Conservation (phyloP, 2,113 vertebrate genomes). For the Scartelaos histophorus region DNA sequence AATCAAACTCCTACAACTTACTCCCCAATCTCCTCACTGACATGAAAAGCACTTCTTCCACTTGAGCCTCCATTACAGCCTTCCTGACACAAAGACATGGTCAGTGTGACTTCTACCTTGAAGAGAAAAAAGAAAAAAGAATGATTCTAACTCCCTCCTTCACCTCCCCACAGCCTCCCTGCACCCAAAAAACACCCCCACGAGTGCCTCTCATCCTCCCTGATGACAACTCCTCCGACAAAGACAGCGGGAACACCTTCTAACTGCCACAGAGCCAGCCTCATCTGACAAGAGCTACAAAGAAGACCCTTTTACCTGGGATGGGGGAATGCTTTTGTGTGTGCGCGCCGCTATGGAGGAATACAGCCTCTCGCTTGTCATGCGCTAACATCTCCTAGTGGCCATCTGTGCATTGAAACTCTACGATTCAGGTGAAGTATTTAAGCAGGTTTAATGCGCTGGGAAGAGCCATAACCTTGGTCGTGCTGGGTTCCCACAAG, state of each 20-base stretch:
- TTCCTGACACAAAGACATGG: slow-evolving; percentile 49
- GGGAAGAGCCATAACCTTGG: slow-evolving; percentile 64
- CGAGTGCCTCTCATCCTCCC: slow-evolving; percentile 23
- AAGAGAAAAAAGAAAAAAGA: slow-evolving; percentile 44
- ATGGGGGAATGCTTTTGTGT: slow-evolving; percentile 16
- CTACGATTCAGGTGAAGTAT: slow-evolving; percentile 52
- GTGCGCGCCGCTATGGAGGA: neutral
- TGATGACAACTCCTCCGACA: slow-evolving; percentile 44
- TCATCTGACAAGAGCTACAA: slow-evolving; percentile 33
- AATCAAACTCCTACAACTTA: neutral
- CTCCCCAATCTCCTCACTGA: neutral
- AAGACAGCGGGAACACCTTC: slow-evolving; percentile 46
- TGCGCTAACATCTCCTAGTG: slow-evolving; percentile 47
- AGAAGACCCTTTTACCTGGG: slow-evolving; percentile 16
- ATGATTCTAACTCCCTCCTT: slow-evolving; percentile 67
- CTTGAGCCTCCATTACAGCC: slow-evolving; percentile 16
- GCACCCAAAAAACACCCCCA: slow-evolving; percentile 35
- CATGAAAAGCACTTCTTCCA: slow-evolving; percentile 12
- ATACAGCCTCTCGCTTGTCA: slow-evolving; percentile 51
- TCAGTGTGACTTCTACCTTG: slow-evolving; percentile 45
- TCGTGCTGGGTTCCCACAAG: slow-evolving; percentile 57
- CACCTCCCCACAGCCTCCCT: slow-evolving; percentile 22
- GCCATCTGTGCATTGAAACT: slow-evolving; percentile 72
- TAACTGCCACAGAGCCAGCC: slow-evolving; percentile 27
- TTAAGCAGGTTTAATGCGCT: slow-evolving; percentile 64